These are phyloP conservation scores for Plemyria rubiginata DNA, from an alignment of 2,888 invertebrate species.

Conservation along the genomic window DNA sequence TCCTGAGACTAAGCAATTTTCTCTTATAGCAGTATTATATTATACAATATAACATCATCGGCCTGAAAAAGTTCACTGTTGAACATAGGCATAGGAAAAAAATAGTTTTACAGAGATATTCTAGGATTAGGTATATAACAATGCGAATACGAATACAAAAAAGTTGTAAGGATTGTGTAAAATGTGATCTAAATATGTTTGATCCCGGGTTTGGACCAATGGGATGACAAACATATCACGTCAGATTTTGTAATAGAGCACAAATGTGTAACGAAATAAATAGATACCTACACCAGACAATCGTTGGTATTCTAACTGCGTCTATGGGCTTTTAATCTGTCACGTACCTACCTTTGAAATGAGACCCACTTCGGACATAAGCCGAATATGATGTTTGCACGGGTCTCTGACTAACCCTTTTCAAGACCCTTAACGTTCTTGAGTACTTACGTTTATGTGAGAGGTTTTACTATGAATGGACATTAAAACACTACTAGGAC, in stretches of 20 bases:
- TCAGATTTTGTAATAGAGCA: too few species aligned
- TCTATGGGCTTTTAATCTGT: background rate
- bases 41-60: too few species aligned
- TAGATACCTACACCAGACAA: background rate
- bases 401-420: background rate
- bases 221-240: too few species aligned
- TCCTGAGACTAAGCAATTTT: background rate
- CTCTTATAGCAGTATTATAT: background rate
- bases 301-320: background rate
- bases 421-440: background rate
- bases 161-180: too few species aligned
- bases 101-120: too few species aligned
- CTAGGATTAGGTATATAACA: too few species aligned
- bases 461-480: background rate
- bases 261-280: too few species aligned
- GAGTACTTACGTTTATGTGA: background rate
- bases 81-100: too few species aligned
- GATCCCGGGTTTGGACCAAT: too few species aligned
- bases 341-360: background rate
- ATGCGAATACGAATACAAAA: too few species aligned
- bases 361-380: background rate
- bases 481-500: background rate
- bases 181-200: too few species aligned
- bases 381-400: background rate
- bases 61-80: too few species aligned